These are phyloP conservation scores for Sphaerophoria taeniata DNA, from an alignment of 2,888 invertebrate species.

Conservation along the genomic window DNA sequence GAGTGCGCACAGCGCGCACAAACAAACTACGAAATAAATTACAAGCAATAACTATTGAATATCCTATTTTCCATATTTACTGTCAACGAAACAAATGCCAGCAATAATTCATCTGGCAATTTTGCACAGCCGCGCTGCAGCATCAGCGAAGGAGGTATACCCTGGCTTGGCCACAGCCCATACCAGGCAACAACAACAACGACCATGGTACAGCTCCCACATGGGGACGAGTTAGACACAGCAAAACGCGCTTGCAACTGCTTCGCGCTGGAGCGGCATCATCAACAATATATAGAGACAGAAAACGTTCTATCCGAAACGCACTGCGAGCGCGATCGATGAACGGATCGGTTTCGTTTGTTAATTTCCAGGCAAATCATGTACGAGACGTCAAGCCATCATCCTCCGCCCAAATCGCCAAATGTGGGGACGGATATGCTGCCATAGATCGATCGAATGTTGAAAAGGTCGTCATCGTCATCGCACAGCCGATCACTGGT, in stretches of 20 bases:
- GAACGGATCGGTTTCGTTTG: conserved; percentile 58
- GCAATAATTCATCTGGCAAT: conserved; percentile 82
- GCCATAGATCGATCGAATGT: conserved; percentile 70
- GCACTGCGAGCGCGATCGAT: conserved; percentile 53
- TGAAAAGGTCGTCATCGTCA: conserved; percentile 73
- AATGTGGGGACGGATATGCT: conserved; percentile 43
- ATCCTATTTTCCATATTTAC: conserved; percentile 82
- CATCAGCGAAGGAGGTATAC: conserved; percentile 7
- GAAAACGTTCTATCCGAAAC: conserved; percentile 65
- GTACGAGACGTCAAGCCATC: conserved; percentile 42
- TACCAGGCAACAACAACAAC: not conserved
- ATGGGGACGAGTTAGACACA: conserved; percentile 54
- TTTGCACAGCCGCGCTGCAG: conserved; percentile 55
- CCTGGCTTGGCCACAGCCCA: conserved; percentile 57
- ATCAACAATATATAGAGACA: not conserved
- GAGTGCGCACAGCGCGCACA: conserved; percentile 6
- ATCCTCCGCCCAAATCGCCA: conserved; percentile 59
- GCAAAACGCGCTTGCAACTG: conserved; percentile 23
- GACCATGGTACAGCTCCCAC: conserved; percentile 55
- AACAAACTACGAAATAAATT: conserved; percentile 62
- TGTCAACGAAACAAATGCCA: conserved; percentile 83
- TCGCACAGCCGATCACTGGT: conserved; percentile 58
- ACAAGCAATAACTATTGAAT: conserved; percentile 70
- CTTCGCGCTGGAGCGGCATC: not conserved
- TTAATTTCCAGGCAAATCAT: conserved; percentile 70